Evolutionary conservation across 30 jellyfish, hydroid and myxozoan genomes (phyloP), one percentile per base, ranked within the genome.

Genomic region (Hydractinia echinata): DNA sequence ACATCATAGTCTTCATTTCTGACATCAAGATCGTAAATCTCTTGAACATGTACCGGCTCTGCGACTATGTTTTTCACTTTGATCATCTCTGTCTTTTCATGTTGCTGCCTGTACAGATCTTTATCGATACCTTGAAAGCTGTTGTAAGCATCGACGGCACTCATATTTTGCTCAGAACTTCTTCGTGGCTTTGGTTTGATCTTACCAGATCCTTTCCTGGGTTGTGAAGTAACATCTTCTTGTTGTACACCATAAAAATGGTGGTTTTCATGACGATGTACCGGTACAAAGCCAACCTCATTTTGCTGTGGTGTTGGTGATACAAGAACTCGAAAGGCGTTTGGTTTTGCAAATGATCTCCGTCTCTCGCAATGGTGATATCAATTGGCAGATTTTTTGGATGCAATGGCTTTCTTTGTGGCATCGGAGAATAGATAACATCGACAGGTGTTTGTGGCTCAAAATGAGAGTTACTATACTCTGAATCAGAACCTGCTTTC

Each of bases 251-350:
- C 2, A 16, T 58, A 58, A 64, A 7, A 13, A 64, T 64, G 74
- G 74, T 64, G 74, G 39, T 13, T 44, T 44, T 6, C 18, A 64
- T 64, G 74, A 1, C 39, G 19, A 64, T 64, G 74, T 64, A 64
- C 74, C 74, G 74, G 74, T 64, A 64, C 74, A 51, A 64, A 64
- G 16, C 74, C 74, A 0, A 64, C 19, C 2, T 30, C 44, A 13
- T 64, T 64, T 13, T 7, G 19, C 16, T 64, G 74, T 13, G 74
- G 74, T 6, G 74, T 64, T 64, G 74, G 74, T 7, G 74, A 64
- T 44, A 64, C 74, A 44, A 64, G 16, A 8, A 64, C 74, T 7
- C 74, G 74, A 64, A 64, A n/a, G 16, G 19, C 39, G 39, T 64
- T 51, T 51, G 74, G 74, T 64, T 64, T 7, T 44, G 39, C 74